phyloP scores from a whole-genome alignment of 2,888 invertebrate genomes.

The Capitulum mitella region DNA sequence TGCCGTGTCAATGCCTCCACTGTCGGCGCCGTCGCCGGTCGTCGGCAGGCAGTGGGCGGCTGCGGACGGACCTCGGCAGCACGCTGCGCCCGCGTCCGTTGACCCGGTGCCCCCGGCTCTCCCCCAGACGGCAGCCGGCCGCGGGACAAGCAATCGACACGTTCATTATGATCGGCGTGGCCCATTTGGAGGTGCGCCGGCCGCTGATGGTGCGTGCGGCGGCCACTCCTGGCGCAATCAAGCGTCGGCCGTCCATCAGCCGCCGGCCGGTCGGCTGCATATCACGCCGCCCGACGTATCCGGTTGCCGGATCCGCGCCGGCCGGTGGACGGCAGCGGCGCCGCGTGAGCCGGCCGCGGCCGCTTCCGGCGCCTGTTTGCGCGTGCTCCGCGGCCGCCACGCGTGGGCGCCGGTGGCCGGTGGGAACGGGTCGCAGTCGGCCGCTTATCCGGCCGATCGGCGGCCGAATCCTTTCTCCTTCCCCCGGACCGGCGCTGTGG shows the following conservation, averaged over 20 bases:
- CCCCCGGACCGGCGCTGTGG: neutral
- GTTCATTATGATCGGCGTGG: neutral
- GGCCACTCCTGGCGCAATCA: neutral
- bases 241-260: neutral
- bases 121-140: neutral
- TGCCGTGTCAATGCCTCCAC: neutral
- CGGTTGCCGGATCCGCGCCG: neutral
- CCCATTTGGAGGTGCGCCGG: neutral
- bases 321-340: neutral
- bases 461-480: constrained; percentile 1
- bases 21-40: neutral
- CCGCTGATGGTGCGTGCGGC: neutral
- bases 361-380: neutral
- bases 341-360: neutral
- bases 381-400: neutral
- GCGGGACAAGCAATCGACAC: neutral
- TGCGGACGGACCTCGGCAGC: neutral
- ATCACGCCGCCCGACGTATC: neutral
- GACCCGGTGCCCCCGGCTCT: neutral
- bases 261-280: neutral
- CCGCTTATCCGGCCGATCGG: neutral
- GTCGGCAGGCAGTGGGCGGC: no score
- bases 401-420: neutral
- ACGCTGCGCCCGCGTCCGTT: neutral
- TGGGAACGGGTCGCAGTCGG: neutral